Conservation (phyloP, 2,797 vertebrate species). For the Uromys caudimaculatus region DNA sequence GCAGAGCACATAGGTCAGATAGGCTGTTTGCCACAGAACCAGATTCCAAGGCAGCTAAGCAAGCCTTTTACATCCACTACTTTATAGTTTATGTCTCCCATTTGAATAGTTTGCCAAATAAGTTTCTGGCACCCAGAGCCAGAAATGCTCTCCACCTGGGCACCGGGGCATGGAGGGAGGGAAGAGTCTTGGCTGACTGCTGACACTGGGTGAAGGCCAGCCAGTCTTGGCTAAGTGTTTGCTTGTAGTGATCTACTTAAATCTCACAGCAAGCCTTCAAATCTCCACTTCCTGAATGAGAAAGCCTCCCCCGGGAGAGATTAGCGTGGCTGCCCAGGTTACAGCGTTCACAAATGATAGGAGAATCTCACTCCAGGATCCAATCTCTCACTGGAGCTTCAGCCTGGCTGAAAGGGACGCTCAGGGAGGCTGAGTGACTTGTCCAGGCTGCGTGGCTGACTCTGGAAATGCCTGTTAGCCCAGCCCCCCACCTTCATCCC, state of each 20-base stretch:
- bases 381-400: background rate
- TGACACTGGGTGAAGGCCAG: background rate
- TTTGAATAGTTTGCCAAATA: constrained; percentile 36
- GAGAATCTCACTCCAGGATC: background rate
- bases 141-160: background rate
- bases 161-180: no score
- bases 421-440: background rate
- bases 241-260: background rate
- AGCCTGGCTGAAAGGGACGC: background rate
- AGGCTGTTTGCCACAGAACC: background rate
- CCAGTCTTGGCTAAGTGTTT: background rate
- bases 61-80: background rate
- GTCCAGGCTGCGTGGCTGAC: background rate
- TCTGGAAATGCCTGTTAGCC: background rate
- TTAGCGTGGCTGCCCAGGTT: background rate
- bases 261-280: background rate
- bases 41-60: background rate
- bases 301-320: background rate
- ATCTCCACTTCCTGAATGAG: background rate
- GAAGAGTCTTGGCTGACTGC: background rate
- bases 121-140: background rate
- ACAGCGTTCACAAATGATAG: background rate
- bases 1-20: background rate
- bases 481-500: background rate
- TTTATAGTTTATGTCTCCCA: background rate